Conservation (phyloP, 2,113 vertebrate genomes). For the Notarius lentiginosus region DNA sequence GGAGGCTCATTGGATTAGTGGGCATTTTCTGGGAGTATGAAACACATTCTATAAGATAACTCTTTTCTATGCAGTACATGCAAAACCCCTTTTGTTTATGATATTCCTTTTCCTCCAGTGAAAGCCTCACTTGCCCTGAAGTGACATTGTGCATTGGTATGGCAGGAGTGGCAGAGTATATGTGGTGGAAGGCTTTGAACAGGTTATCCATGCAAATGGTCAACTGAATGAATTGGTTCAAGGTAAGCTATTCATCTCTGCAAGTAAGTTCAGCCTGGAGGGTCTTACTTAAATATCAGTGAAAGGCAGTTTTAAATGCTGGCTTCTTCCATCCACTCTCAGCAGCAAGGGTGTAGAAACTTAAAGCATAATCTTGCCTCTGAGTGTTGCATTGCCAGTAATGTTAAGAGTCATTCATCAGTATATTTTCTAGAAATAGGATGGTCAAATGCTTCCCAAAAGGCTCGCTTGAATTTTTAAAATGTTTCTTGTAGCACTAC, state of each 20-base stretch:
- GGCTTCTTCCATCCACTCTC: not conserved
- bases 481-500: not conserved
- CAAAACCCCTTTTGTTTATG: not conserved
- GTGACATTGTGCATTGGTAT: not conserved
- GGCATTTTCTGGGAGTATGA: not conserved
- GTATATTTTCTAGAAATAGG: not conserved
- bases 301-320: not conserved
- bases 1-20: not conserved
- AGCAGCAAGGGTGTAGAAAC: not conserved
- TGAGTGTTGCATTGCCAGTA: not conserved
- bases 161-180: not conserved
- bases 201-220: not conserved
- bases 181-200: not conserved
- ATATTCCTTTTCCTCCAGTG: not conserved
- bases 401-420: not conserved
- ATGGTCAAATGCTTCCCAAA: not conserved
- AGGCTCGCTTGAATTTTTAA: not conserved
- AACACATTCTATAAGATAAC: not conserved
- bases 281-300: not conserved
- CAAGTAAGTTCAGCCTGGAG: not conserved
- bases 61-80: not conserved
- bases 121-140: not conserved
- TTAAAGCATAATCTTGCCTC: not conserved
- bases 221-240: not conserved
- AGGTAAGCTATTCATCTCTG: conserved; percentile 8